Evolutionary conservation across 2,888 invertebrate species (phyloP).

Genomic region (Harmothoe impar): DNA sequence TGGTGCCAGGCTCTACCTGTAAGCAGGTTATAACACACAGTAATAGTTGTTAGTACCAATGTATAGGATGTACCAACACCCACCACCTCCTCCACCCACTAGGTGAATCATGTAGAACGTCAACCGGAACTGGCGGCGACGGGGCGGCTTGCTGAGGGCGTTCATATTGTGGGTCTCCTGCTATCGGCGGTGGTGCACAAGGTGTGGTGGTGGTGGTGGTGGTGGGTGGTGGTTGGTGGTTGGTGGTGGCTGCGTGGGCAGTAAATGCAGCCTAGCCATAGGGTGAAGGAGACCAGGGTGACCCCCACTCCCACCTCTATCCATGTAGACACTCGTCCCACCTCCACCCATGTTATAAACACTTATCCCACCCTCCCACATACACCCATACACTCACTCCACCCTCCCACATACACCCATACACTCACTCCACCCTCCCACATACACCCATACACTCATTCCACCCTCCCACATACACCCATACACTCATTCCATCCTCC

Average conservation of each 20-base stretch:
- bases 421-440: neutral
- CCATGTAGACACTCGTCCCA: neutral
- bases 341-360: too few relatives aligned
- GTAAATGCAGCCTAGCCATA: too few relatives aligned
- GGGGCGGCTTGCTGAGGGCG: neutral
- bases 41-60: too few relatives aligned
- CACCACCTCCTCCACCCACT: neutral
- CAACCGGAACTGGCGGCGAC: neutral
- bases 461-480: too few relatives aligned
- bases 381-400: neutral
- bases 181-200: neutral
- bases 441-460: neutral
- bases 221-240: neutral
- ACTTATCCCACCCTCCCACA: neutral
- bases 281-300: too few relatives aligned
- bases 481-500: too few relatives aligned
- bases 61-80: too few relatives aligned
- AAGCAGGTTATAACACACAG: neutral
- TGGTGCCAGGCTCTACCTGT: too few relatives aligned
- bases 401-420: neutral
- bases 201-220: neutral
- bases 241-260: neutral
- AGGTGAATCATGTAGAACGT: neutral
- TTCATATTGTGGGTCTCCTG: neutral
- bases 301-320: neutral